Evolutionary conservation across 2,888 invertebrate genomes (phyloP).

Genomic region (Zaprionus bogoriensis): DNA sequence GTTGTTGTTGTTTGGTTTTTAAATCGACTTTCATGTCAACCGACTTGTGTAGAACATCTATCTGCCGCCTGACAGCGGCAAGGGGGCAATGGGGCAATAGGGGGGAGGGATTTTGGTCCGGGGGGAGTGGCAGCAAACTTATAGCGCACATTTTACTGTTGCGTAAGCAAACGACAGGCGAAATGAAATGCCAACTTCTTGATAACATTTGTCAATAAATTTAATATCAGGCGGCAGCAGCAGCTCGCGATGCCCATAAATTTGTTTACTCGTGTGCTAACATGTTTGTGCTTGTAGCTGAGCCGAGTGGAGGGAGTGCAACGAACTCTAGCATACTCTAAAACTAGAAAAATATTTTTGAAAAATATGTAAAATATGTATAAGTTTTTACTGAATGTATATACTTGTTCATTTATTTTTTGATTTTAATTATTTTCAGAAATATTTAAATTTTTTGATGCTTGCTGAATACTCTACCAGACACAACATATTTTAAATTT

Average conservation of each 20-base stretch:
- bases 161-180: constrained; percentile 66
- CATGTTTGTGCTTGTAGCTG: constrained; percentile 4
- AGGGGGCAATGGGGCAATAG: not conserved
- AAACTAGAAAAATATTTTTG: too few relatives aligned
- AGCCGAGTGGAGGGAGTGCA: constrained; percentile 1
- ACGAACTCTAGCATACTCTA: not conserved
- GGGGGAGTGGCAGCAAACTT: constrained; percentile 54
- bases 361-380: not conserved
- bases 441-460: too few relatives aligned
- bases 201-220: constrained; percentile 77
- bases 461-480: too few relatives aligned
- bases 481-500: too few relatives aligned
- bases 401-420: too few relatives aligned
- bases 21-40: constrained; percentile 77
- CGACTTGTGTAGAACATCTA: constrained; percentile 65
- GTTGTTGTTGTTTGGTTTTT: constrained; percentile 48
- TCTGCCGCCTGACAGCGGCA: constrained; percentile 29
- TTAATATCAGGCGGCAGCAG: constrained; percentile 65
- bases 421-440: too few relatives aligned
- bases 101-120: not conserved
- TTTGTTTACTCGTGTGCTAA: constrained; percentile 31
- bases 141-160: constrained; percentile 71
- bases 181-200: constrained; percentile 72
- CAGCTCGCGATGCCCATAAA: constrained; percentile 56
- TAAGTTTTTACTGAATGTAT: too few relatives aligned